Percentiles rank a stretch among this genome's conserved stretches.
Conservation (phyloP, 2,888 invertebrate species). For the Catonia carolina region DNA sequence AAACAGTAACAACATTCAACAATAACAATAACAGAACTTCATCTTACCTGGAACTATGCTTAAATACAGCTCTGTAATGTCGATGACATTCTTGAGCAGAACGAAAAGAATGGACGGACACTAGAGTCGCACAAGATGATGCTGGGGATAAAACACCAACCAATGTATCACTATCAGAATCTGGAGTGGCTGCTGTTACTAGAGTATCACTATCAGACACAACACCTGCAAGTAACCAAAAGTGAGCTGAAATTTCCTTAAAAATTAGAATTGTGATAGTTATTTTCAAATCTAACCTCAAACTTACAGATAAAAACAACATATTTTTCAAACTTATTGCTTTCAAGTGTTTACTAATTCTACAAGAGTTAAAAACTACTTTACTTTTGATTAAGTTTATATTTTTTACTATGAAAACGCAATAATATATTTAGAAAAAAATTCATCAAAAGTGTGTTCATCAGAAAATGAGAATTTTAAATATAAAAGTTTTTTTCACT, state of each 20-base stretch:
- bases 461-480: no score
- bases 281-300: slow-evolving; percentile 1
- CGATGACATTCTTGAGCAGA: slow-evolving; percentile 29
- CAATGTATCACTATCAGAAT: slow-evolving; percentile 36
- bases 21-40: not conserved
- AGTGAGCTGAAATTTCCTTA: no score
- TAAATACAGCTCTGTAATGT: not conserved
- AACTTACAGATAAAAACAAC: no score
- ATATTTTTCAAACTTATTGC: no score
- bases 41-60: slow-evolving; percentile 2
- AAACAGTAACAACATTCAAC: no score
- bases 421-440: no score
- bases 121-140: slow-evolving; percentile 50
- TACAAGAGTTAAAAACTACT: no score
- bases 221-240: not conserved
- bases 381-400: no score
- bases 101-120: slow-evolving; percentile 41
- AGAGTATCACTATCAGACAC: slow-evolving; percentile 44
- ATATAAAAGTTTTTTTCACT: no score
- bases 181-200: slow-evolving; percentile 38
- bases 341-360: no score
- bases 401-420: no score
- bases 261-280: slow-evolving; percentile 21
- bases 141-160: slow-evolving; percentile 42
- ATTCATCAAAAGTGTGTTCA: no score